phyloP scores from a whole-genome alignment of 2,113 vertebrate genomes.

The Sula dactylatra region DNA sequence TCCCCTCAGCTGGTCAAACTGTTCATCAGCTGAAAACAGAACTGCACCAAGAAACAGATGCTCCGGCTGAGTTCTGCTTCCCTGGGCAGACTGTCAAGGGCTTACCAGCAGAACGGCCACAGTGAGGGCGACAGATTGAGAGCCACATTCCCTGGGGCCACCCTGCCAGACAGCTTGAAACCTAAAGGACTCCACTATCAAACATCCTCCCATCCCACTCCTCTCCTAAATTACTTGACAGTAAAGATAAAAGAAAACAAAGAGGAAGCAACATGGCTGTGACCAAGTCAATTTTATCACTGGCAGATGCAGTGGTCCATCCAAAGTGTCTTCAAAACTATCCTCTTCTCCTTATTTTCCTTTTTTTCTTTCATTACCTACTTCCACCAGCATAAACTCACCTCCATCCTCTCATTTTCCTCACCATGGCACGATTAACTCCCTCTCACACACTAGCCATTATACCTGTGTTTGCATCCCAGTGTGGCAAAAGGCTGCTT shows the following conservation, averaged over 20 bases:
- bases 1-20: not conserved
- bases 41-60: not conserved
- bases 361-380: not conserved
- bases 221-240: not conserved
- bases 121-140: fast-evolving
- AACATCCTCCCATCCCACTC: not conserved
- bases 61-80: not conserved
- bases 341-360: not conserved
- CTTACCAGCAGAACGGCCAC: not conserved
- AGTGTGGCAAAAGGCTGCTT: not conserved
- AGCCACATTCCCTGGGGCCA: not conserved
- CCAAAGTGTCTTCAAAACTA: not conserved
- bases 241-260: not conserved
- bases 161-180: not conserved
- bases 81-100: not conserved
- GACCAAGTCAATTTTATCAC: not conserved
- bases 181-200: not conserved
- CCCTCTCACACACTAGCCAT: not conserved
- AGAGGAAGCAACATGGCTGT: not conserved
- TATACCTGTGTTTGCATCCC: not conserved
- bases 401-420: not conserved
- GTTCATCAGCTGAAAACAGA: not conserved
- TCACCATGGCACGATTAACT: not conserved
- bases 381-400: not conserved
- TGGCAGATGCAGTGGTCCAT: not conserved